Conservation (phyloP, 2,113 vertebrate species). For the Dipodomys merriami region DNA sequence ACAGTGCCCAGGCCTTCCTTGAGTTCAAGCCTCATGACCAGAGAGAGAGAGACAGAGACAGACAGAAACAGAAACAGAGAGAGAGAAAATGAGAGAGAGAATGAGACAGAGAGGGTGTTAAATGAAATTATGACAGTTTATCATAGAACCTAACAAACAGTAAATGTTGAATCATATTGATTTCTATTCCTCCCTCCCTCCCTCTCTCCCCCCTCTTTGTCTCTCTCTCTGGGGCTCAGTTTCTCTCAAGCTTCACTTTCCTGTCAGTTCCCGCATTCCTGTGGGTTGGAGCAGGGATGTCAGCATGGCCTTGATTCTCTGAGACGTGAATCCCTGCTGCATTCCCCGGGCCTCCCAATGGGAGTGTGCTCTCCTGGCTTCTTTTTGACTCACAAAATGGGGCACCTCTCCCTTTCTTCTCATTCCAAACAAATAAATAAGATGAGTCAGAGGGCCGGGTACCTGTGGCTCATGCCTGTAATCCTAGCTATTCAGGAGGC, state of each 20-base stretch:
- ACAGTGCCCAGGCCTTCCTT: too few species aligned
- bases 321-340: background rate
- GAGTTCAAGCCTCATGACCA: too few species aligned
- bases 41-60: too few species aligned
- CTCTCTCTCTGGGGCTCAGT: background rate
- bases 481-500: too few species aligned
- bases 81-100: too few species aligned
- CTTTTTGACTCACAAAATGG: background rate
- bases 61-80: too few species aligned
- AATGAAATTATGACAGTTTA: too few species aligned
- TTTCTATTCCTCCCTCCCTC: background rate
- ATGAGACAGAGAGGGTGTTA: too few species aligned
- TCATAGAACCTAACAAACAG: too few species aligned
- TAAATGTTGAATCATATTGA: fast-evolving
- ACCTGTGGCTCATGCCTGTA: too few species aligned
- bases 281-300: background rate
- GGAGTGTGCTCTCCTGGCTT: background rate
- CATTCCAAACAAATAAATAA: conserved; percentile 62
- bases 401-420: conserved; percentile 61
- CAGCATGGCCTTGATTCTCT: background rate
- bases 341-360: background rate
- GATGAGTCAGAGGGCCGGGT: conserved; percentile 64
- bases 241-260: background rate
- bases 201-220: background rate
- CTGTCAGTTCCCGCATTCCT: background rate